A percentile compares a stretch with the other conserved stretches of the same genome.
phyloP scores from a whole-genome alignment of 1,140 invertebrate genomes.

The Caenorhabditis inopinata region DNA sequence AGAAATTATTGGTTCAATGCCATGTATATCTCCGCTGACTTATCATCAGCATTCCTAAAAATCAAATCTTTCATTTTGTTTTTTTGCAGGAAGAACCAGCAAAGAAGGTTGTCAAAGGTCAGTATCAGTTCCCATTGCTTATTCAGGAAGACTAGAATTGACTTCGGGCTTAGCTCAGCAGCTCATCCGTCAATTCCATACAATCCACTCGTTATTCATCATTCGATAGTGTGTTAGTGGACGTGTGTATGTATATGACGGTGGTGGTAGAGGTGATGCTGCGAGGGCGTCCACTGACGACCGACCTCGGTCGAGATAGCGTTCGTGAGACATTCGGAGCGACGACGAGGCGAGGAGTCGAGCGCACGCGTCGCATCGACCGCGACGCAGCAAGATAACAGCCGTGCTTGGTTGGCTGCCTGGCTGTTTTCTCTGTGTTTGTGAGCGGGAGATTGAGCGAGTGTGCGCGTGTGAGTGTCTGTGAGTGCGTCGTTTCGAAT shows the following conservation, averaged over 20 bases:
- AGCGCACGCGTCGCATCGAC: constrained; percentile 22
- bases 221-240: neutral
- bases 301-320: constrained; percentile 24
- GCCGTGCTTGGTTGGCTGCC: constrained; percentile 11
- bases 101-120: constrained; percentile 23
- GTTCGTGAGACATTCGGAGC: constrained; percentile 26
- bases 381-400: constrained; percentile 25
- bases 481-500: constrained; percentile 17
- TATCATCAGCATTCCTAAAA: neutral
- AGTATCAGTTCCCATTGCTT: neutral
- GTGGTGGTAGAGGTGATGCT: constrained; percentile 20
- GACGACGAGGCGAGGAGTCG: constrained; percentile 18
- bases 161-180: neutral
- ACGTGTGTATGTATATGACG: neutral
- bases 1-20: neutral
- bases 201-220: neutral
- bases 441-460: neutral
- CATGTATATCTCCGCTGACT: neutral
- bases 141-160: neutral
- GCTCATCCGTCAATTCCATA: neutral
- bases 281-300: constrained; percentile 30
- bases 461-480: neutral
- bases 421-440: neutral
- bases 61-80: neutral
- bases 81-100: constrained; percentile 29